These are phyloP conservation scores for Nothobranchius kuhntae DNA, from an alignment of 2,113 vertebrate genomes.

Conservation along the genomic window DNA sequence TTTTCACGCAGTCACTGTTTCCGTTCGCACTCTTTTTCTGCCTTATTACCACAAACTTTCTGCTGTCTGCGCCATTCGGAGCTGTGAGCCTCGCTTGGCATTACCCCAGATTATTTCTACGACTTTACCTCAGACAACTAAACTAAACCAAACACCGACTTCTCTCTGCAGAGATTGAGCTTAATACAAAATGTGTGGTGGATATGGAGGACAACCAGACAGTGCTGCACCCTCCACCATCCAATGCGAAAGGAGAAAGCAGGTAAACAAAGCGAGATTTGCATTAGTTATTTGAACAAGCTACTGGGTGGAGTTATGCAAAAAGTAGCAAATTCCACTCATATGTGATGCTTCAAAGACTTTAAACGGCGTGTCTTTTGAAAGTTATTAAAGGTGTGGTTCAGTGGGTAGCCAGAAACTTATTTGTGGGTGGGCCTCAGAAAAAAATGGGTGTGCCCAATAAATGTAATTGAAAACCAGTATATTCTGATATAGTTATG, in stretches of 20 bases:
- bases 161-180: constrained; percentile 89
- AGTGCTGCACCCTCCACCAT: constrained; percentile 91
- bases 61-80: constrained; percentile 39
- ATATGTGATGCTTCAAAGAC: too few species aligned
- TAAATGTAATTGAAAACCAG: too few species aligned
- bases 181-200: constrained; percentile 97
- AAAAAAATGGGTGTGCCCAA: too few species aligned
- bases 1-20: neutral
- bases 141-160: constrained; percentile 4
- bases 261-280: constrained; percentile 71
- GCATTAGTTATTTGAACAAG: too few species aligned
- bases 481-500: too few species aligned
- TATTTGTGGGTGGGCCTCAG: too few species aligned
- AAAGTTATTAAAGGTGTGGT: too few species aligned
- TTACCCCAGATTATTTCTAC: constrained; percentile 2
- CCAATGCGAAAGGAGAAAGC: constrained; percentile 89
- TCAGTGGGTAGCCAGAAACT: too few species aligned
- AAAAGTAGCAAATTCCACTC: too few species aligned
- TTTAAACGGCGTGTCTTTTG: too few species aligned
- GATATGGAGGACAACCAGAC: constrained; percentile 99
- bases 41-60: too few species aligned
- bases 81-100: constrained; percentile 25
- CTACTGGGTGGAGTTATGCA: too few species aligned
- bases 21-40: constrained; percentile 32
- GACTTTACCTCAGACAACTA: constrained; percentile 19